Conservation (phyloP, 2,888 invertebrate species). For the Lasioglossum leucozonium region DNA sequence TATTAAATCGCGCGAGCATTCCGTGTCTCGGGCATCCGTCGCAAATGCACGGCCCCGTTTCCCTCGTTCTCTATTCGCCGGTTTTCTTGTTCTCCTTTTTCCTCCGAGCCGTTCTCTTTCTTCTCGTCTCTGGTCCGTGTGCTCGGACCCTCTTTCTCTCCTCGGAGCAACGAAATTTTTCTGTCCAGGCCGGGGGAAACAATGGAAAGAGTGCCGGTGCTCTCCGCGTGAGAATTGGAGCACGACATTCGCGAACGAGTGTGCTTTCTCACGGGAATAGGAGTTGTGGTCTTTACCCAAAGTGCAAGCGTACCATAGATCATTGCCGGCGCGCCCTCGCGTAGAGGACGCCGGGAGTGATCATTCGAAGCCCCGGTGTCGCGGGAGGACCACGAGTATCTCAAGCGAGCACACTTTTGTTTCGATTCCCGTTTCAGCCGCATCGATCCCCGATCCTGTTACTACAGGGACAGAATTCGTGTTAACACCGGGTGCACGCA, state of each 20-base stretch:
- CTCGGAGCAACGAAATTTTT: slow-evolving; percentile 34
- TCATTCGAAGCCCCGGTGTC: not conserved
- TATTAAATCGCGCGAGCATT: slow-evolving; percentile 14
- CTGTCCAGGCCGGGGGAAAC: slow-evolving; percentile 5
- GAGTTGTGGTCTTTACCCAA: slow-evolving; percentile 54
- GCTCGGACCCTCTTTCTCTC: not conserved
- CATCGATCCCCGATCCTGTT: not conserved
- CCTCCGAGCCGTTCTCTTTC: not conserved
- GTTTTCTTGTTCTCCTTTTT: slow-evolving; percentile 2
- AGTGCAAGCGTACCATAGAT: slow-evolving; percentile 47
- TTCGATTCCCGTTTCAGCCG: not conserved
- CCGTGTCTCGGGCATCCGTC: not conserved
- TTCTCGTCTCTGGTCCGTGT: not conserved
- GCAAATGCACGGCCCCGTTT: not conserved
- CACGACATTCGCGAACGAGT: slow-evolving; percentile 55
- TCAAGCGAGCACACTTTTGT: slow-evolving; percentile 12
- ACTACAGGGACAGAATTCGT: not conserved
- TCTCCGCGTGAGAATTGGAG: slow-evolving; percentile 58
- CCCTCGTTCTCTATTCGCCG: not conserved
- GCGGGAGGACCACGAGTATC: not conserved
- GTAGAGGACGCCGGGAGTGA: not conserved
- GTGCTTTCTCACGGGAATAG: slow-evolving; percentile 59
- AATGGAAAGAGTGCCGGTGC: slow-evolving; percentile 33
- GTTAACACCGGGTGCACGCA: not conserved
- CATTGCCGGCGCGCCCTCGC: slow-evolving; percentile 26